Base-by-base conservation (phyloP, 2,797 vertebrate genomes). In the Octomys mimax region DNA sequence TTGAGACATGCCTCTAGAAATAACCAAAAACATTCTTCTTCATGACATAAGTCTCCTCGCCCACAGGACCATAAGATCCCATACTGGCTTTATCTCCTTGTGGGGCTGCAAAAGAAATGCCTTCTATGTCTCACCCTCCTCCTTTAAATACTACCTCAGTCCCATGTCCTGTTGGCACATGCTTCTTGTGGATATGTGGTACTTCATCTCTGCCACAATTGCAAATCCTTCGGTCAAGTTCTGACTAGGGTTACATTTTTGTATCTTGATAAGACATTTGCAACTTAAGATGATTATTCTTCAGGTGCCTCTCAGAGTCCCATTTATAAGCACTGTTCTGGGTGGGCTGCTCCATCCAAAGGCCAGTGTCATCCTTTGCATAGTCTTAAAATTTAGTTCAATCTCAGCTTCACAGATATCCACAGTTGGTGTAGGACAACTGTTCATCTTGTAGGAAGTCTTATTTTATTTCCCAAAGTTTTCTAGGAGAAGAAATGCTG, bases 321-420 rank as follows among this genome's bases (percentile, higher is more conserved):
- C 54, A n/a, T 46, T 57, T 85, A 87, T 7, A 92, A 75, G 49
- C 36, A 80, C 7, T 89, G 19, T 86, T 31, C 31, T 16, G 22
- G 3, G 0, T 11, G 31, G 39, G 36, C 18, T 79, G 0, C 39
- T 81, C 46, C 86, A 90, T 81, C 24, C 64, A 73, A 85, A 91
- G 31, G 5, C 66, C 31, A 57, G 22, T 11, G 75, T 14, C 42
- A 75, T 39, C 46, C 52, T 80, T 91, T 39, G 12, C 39, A 14
- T 80, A 87, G 57, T 80, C 68, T 85, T 57, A 39, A 81, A 92
- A 95, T 82, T 92, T 66, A 91, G 39, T 71, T 86, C 28, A 52
- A 11, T 88, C 36, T 81, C 39, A 64, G n/a, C 19, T 4, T 46
- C 12, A 77, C 3, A 61, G 61, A 59, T 0, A 92, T 39, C 6